Evolutionary conservation across 2,113 vertebrate genomes (phyloP).

Genomic region (Tinamus guttatus): DNA sequence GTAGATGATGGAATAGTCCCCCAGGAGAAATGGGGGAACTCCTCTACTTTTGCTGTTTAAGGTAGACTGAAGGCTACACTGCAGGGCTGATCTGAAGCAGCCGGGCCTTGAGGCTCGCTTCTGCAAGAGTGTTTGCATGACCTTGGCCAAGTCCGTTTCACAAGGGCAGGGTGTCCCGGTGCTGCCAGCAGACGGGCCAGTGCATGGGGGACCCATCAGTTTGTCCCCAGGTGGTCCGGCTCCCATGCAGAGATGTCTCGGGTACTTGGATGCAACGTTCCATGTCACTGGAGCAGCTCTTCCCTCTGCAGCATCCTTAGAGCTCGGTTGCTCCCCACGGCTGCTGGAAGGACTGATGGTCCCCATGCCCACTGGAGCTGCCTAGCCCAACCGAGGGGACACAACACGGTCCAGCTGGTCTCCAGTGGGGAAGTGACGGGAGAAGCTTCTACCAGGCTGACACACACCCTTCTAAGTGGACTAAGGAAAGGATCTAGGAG

Average conservation of each 20-base stretch:
- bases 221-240: neutral
- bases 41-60: neutral
- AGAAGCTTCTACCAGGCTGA: neutral
- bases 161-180: neutral
- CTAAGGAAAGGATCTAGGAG: neutral
- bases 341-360: neutral
- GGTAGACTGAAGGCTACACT: neutral
- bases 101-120: no score
- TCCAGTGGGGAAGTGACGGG: rapidly evolving
- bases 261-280: no score
- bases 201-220: neutral
- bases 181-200: neutral
- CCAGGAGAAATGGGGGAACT: neutral
- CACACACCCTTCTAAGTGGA: rapidly evolving
- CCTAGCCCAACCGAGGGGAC: neutral
- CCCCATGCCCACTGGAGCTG: rapidly evolving
- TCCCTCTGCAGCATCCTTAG: neutral
- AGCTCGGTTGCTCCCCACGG: no score
- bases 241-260: neutral
- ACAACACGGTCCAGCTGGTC: neutral
- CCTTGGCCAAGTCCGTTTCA: neutral
- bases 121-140: no score
- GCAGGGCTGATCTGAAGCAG: neutral
- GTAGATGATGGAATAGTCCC: neutral
- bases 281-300: neutral